These are phyloP conservation scores for Grapholita molesta DNA, from an alignment of 1,140 invertebrate genomes.

Conservation along the genomic window DNA sequence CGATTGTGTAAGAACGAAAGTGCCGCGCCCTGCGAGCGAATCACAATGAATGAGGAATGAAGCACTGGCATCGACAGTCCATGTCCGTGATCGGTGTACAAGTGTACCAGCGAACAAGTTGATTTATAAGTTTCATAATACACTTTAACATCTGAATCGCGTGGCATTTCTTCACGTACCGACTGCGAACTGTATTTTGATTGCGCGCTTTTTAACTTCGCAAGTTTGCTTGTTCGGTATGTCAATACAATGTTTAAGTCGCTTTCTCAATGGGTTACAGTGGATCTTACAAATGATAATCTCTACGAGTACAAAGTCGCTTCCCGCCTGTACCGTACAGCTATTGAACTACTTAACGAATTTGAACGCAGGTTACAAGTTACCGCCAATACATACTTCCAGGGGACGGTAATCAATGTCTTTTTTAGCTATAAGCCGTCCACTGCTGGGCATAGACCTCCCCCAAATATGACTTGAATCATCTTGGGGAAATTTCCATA, in stretches of 20 bases:
- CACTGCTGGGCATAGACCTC: too few species aligned
- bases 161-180: background rate
- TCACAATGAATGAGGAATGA: background rate
- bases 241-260: background rate
- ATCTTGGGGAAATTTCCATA: too few species aligned
- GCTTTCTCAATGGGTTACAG: too few species aligned
- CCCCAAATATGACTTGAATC: too few species aligned
- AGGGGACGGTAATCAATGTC: too few species aligned
- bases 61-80: background rate
- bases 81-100: background rate
- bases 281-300: too few species aligned
- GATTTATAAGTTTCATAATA: background rate
- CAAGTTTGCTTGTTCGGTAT: background rate
- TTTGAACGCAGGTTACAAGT: too few species aligned
- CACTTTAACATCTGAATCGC: background rate
- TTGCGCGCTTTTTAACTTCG: background rate
- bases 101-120: background rate
- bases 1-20: conserved; percentile 12
- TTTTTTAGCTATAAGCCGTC: too few species aligned
- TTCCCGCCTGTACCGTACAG: too few species aligned
- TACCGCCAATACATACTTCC: too few species aligned
- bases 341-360: too few species aligned
- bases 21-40: background rate
- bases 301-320: too few species aligned
- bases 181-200: background rate